A percentile compares a stretch with the other conserved stretches of the same genome.
These are phyloP conservation scores for Palloptera scutellata DNA, from an alignment of 2,888 invertebrate species.

Conservation along the genomic window DNA sequence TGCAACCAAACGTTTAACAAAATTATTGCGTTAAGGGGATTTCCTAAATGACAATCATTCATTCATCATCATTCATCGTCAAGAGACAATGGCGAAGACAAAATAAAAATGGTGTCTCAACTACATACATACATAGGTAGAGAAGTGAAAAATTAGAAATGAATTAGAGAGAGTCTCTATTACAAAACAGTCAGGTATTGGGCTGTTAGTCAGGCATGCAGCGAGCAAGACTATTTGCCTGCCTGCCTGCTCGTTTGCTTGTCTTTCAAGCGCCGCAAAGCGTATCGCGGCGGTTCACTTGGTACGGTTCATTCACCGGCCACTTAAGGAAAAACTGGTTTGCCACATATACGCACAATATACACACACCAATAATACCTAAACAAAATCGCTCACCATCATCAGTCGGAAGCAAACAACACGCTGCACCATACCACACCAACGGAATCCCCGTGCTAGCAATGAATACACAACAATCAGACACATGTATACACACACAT, in stretches of 20 bases:
- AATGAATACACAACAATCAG: slow-evolving; percentile 1
- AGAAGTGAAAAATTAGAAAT: slow-evolving; percentile 42
- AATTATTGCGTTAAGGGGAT: slow-evolving; percentile 55
- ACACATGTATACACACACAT: background rate
- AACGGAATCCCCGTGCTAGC: background rate
- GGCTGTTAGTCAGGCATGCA: background rate
- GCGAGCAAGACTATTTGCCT: background rate
- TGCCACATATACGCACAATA: slow-evolving; percentile 7
- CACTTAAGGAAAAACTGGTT: slow-evolving; percentile 42
- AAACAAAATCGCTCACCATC: slow-evolving; percentile 7
- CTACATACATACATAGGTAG: slow-evolving; percentile 51
- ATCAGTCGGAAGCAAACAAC: background rate
- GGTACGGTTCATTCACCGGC: slow-evolving; percentile 58
- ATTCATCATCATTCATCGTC: slow-evolving; percentile 19
- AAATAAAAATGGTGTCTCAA: slow-evolving; percentile 52
- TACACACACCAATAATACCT: background rate
- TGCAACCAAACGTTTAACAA: slow-evolving; percentile 35
- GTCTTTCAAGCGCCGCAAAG: slow-evolving; percentile 22
- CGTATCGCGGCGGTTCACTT: background rate
- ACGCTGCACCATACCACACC: background rate
- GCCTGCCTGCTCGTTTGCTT: background rate
- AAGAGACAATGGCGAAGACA: background rate
- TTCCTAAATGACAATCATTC: slow-evolving; percentile 42
- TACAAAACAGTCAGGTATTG: background rate
- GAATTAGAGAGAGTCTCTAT: slow-evolving; percentile 42